phyloP scores from a whole-genome alignment of 2,797 vertebrate genomes.

The Syngnathus rostellatus region DNA sequence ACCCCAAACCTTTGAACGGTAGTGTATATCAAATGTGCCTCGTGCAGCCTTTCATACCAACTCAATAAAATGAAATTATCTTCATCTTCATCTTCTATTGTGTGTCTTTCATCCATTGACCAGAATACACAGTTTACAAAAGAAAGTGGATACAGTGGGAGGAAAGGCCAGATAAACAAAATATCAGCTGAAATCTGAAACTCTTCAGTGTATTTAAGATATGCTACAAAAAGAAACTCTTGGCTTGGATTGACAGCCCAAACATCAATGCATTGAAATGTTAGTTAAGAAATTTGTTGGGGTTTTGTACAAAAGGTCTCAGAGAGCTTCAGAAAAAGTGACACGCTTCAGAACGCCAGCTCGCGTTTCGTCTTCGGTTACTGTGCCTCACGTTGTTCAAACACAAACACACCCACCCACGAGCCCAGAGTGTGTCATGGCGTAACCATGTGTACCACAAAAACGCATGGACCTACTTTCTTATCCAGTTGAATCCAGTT shows the following conservation, averaged over 20 bases:
- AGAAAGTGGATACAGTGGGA: conserved; percentile 30
- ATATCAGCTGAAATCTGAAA: conserved; percentile 34
- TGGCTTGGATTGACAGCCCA: conserved; percentile 6
- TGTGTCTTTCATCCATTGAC: too few species aligned
- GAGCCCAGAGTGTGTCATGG: conserved; percentile 10
- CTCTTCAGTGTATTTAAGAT: conserved; percentile 8
- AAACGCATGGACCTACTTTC: conserved; percentile 20
- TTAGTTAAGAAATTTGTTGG: conserved; percentile 11
- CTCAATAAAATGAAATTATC: too few species aligned
- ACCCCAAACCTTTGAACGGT: too few species aligned
- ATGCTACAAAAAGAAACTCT: not conserved
- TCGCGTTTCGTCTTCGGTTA: conserved; percentile 8
- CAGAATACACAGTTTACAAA: conserved; percentile 17
- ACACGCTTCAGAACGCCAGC: conserved; percentile 3
- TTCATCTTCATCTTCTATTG: too few species aligned
- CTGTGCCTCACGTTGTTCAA: conserved; percentile 8
- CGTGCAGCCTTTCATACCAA: too few species aligned
- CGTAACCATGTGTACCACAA: conserved; percentile 32
- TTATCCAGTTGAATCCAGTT: conserved; percentile 36
- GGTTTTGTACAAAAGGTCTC: not conserved
- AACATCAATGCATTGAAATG: conserved; percentile 3
- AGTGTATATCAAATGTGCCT: too few species aligned
- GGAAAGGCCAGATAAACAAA: conserved; percentile 20
- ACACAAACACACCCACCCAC: not conserved
- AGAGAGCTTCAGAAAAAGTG: not conserved